Conservation (phyloP, 2,797 vertebrate species). For the Amniataba percoides region DNA sequence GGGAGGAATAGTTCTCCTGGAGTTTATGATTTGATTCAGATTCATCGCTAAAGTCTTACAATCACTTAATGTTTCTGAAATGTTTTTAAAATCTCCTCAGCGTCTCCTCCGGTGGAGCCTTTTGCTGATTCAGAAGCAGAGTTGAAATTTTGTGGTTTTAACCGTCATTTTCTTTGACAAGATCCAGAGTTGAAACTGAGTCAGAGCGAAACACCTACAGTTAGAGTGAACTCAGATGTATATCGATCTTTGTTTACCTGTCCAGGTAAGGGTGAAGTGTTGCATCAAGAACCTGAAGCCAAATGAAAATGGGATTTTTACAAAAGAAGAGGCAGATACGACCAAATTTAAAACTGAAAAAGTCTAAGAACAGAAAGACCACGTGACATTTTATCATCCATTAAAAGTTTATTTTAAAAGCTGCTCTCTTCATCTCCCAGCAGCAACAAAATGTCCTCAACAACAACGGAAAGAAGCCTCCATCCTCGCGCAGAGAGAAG, state of each 20-base stretch:
- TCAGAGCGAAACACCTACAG: too few relatives aligned
- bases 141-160: neutral
- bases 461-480: conserved; percentile 86
- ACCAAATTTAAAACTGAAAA: neutral
- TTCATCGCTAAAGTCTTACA: neutral
- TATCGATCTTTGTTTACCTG: neutral
- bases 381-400: too few relatives aligned
- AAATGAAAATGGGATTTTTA: neutral
- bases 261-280: neutral
- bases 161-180: neutral
- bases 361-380: neutral
- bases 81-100: too few relatives aligned
- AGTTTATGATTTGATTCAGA: too few relatives aligned
- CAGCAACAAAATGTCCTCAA: conserved; percentile 88
- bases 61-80: neutral
- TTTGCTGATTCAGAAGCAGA: neutral
- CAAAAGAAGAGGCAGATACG: neutral
- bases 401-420: neutral
- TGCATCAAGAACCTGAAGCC: neutral
- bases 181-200: neutral
- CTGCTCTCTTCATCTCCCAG: conserved; percentile 1
- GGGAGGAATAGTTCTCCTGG: too few relatives aligned
- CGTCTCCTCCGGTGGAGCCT: neutral
- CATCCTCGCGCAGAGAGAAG: conserved; percentile 85
- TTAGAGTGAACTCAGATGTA: too few relatives aligned